Evolutionary conservation across 2,797 vertebrate species (phyloP).

Genomic region (Synanceia verrucosa): DNA sequence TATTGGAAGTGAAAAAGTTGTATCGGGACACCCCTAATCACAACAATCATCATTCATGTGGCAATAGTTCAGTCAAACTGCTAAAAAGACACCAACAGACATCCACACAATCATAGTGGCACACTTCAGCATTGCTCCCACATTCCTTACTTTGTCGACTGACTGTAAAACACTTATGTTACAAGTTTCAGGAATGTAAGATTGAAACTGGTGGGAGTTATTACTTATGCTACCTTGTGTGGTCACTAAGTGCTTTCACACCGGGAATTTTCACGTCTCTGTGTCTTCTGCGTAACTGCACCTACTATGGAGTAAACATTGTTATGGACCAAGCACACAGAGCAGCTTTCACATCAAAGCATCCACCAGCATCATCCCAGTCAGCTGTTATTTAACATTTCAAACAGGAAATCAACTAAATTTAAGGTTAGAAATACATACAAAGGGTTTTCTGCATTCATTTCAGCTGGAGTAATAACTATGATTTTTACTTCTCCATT

Average conservation of each 20-base stretch:
- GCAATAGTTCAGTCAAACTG: too few relatives aligned
- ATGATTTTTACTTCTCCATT: not conserved
- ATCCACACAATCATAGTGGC: too few relatives aligned
- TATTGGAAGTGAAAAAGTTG: too few relatives aligned
- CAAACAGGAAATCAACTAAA: slow-evolving; percentile 17
- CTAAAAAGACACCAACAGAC: too few relatives aligned
- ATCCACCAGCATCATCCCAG: too few relatives aligned
- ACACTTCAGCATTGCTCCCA: not conserved
- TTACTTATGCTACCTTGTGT: not conserved
- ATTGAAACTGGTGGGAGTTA: not conserved
- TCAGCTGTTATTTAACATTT: too few relatives aligned
- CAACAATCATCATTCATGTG: too few relatives aligned
- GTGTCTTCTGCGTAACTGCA: not conserved
- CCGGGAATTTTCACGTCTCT: slow-evolving; percentile 21
- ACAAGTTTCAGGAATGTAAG: not conserved
- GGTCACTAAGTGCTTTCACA: too few relatives aligned
- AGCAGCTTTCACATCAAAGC: slow-evolving; percentile 53
- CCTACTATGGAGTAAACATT: slow-evolving; percentile 27
- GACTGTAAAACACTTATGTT: not conserved
- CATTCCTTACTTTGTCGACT: not conserved
- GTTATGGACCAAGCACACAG: slow-evolving; percentile 10
- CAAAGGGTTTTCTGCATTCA: not conserved
- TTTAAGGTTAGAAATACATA: not conserved
- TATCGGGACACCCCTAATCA: too few relatives aligned
- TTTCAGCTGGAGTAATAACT: not conserved